A percentile compares a stretch with the other conserved stretches of the same genome.
Evolutionary conservation across 2,888 invertebrate genomes (phyloP).

Genomic region (Schizaphis graminum): DNA sequence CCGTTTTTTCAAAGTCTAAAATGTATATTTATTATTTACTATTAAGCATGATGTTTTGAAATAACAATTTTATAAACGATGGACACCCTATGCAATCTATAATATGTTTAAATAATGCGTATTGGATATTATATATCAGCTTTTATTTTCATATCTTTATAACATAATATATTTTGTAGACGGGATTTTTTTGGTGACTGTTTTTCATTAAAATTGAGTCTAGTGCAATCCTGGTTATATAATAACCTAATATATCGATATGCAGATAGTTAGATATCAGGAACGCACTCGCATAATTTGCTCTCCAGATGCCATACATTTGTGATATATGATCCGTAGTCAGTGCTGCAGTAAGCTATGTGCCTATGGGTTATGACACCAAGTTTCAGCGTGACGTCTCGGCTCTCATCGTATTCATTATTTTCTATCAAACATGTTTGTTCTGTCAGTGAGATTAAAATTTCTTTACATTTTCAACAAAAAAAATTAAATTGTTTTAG

Average conservation of each 20-base stretch:
- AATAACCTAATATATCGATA: neutral
- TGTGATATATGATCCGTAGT: neutral
- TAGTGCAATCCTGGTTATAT: neutral
- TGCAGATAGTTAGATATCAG: neutral
- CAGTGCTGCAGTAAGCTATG: neutral
- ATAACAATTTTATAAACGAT: too few species aligned
- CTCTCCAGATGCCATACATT: neutral
- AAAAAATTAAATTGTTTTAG: neutral
- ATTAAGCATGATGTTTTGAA: too few species aligned
- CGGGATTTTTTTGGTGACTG: neutral
- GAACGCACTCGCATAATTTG: neutral
- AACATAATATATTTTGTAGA: neutral
- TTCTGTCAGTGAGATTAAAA: neutral
- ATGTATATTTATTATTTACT: too few species aligned
- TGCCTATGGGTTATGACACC: neutral
- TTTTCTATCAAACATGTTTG: neutral
- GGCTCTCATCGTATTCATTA: neutral
- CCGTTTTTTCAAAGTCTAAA: too few species aligned
- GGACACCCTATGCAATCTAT: too few species aligned
- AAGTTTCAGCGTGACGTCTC: neutral
- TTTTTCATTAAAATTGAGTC: neutral
- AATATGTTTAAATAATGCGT: neutral
- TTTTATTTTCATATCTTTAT: neutral
- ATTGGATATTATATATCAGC: neutral
- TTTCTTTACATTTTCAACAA: neutral